Conservation (phyloP, 2,888 invertebrate genomes). For the Macrosiphum euphorbiae region DNA sequence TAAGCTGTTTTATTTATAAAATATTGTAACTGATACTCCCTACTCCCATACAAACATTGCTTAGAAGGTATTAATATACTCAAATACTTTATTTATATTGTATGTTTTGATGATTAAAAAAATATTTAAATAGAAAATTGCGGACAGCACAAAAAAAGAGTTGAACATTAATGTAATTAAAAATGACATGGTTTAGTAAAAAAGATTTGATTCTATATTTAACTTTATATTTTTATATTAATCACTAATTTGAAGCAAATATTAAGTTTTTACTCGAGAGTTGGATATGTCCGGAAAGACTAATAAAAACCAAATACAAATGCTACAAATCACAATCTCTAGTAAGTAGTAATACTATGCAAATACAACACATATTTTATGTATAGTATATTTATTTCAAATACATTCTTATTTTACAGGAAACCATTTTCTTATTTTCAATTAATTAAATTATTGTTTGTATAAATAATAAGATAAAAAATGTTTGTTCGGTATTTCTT, state of each 20-base stretch:
- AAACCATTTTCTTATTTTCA: not conserved
- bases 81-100: too few relatives aligned
- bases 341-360: not conserved
- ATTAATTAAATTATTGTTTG: not conserved
- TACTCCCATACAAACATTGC: too few relatives aligned
- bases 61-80: too few relatives aligned
- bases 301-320: not conserved
- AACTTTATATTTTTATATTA: not conserved
- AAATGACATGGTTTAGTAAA: not conserved
- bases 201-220: not conserved
- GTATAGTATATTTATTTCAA: not conserved
- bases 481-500: not conserved
- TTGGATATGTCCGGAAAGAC: not conserved
- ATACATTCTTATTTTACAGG: not conserved
- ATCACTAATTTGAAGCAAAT: not conserved
- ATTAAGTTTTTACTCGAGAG: not conserved
- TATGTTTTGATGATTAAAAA: too few relatives aligned
- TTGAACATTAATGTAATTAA: not conserved
- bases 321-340: not conserved
- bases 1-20: too few relatives aligned
- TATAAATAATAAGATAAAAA: not conserved
- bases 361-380: not conserved
- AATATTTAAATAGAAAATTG: too few relatives aligned
- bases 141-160: not conserved
- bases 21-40: too few relatives aligned